A percentile compares a stretch with the other conserved stretches of the same genome.
phyloP scores from a whole-genome alignment of 2,888 invertebrate genomes.

The Nemurella pictetii region DNA sequence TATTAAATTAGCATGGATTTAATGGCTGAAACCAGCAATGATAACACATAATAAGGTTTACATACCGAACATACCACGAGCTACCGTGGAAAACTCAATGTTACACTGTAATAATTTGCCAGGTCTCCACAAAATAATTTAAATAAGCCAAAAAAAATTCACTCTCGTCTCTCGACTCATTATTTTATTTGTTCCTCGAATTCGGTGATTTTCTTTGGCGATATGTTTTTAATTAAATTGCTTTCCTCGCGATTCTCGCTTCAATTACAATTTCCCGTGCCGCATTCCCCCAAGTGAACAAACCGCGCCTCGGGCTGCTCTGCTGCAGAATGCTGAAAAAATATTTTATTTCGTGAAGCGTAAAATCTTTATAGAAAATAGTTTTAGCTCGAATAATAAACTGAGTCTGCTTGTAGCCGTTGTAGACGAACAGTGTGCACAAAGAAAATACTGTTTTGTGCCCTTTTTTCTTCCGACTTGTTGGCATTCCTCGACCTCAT shows the following conservation, averaged over 20 bases:
- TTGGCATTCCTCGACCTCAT: conserved; percentile 3
- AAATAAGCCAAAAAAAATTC: not conserved
- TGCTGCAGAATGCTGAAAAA: not conserved
- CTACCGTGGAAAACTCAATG: not conserved
- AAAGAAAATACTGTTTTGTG: conserved; percentile 15
- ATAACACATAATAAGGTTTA: not conserved
- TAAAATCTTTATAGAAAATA: not conserved
- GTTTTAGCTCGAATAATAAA: not conserved
- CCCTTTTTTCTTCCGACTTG: not conserved
- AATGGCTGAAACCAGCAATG: not conserved
- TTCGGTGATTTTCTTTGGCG: not conserved
- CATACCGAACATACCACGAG: not conserved
- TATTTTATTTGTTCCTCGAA: not conserved
- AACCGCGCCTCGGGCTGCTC: not conserved
- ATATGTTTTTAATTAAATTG: not conserved
- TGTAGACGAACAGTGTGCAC: not conserved
- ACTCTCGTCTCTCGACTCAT: not conserved
- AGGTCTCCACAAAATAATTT: not conserved
- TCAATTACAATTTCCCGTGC: not conserved
- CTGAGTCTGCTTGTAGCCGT: not conserved
- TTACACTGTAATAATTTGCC: not conserved
- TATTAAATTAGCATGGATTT: not conserved
- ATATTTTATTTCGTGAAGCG: not conserved
- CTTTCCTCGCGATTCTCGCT: not conserved
- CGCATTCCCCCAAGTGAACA: not conserved